Evolutionary conservation across 2,888 invertebrate genomes (phyloP).

Genomic region (Gortyna flavago): DNA sequence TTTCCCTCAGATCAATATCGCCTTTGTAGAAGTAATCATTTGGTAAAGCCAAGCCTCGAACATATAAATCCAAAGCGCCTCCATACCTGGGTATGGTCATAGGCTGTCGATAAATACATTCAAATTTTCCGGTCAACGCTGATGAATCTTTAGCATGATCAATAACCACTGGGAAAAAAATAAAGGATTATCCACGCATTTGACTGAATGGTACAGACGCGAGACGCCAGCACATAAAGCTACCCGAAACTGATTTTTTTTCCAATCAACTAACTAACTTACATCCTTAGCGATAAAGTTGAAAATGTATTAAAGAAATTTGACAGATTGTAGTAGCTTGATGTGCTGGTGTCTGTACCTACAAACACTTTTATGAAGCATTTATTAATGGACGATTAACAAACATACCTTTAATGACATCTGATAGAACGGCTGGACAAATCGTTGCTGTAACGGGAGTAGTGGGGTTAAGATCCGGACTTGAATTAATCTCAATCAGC

Average conservation of each 20-base stretch:
- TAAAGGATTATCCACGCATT: neutral
- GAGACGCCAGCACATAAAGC: too few relatives aligned
- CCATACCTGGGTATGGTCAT: slow-evolving; percentile 78
- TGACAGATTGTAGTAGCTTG: too few relatives aligned
- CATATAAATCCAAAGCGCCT: slow-evolving; percentile 73
- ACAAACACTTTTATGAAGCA: neutral
- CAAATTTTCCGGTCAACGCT: slow-evolving; percentile 90
- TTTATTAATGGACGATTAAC: neutral
- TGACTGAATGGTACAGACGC: neutral
- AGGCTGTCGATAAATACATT: slow-evolving; percentile 87
- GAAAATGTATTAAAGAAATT: too few relatives aligned
- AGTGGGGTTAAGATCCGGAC: slow-evolving; percentile 95
- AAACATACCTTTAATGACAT: slow-evolving; percentile 94
- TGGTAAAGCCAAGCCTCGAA: slow-evolving; percentile 78
- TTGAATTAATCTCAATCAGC: slow-evolving; percentile 98
- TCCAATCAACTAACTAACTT: too few relatives aligned
- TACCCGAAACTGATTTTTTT: too few relatives aligned
- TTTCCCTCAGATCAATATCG: slow-evolving; percentile 72
- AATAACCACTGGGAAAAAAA: slow-evolving; percentile 86
- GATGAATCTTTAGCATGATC: slow-evolving; percentile 82
- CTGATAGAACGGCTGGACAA: slow-evolving; percentile 95
- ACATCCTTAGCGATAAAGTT: too few relatives aligned
- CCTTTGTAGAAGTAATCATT: slow-evolving; percentile 83
- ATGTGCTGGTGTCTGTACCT: neutral
- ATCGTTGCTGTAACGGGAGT: slow-evolving; percentile 95